Percentiles rank a stretch among this genome's conserved stretches.
phyloP scores from a whole-genome alignment of 2,797 vertebrate species.

The Enteromius trimaculatus region DNA sequence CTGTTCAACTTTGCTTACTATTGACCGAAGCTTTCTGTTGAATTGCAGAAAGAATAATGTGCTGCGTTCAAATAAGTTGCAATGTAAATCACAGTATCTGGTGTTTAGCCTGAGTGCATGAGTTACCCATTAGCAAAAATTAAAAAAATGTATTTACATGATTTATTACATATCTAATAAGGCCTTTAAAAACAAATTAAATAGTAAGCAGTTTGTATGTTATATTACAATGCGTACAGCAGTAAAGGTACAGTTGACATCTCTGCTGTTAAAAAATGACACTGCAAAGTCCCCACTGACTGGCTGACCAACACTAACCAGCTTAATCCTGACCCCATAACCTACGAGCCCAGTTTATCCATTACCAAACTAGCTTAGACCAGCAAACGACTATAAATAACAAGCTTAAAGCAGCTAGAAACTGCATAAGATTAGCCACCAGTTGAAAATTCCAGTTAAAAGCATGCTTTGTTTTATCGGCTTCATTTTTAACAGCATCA shows the following conservation, averaged over 20 bases:
- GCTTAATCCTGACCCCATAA: background rate
- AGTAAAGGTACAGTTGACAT: background rate
- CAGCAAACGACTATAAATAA: background rate
- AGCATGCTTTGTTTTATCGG: background rate
- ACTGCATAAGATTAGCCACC: background rate
- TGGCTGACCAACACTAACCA: background rate
- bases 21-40: slow-evolving; percentile 52
- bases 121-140: background rate
- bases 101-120: background rate
- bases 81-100: slow-evolving; percentile 11
- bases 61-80: slow-evolving; percentile 27
- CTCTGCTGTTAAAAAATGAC: background rate
- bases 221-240: background rate
- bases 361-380: background rate
- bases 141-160: background rate
- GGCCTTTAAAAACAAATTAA: background rate
- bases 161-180: slow-evolving; percentile 10
- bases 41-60: slow-evolving; percentile 39
- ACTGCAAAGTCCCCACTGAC: background rate
- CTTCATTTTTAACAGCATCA: background rate
- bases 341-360: background rate
- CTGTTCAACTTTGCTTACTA: slow-evolving; percentile 9
- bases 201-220: background rate
- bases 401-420: background rate
- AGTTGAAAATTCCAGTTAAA: background rate